A percentile compares a stretch with the other conserved stretches of the same genome.
Evolutionary conservation across 2,888 invertebrate species (phyloP).

Genomic region (Automeris io): DNA sequence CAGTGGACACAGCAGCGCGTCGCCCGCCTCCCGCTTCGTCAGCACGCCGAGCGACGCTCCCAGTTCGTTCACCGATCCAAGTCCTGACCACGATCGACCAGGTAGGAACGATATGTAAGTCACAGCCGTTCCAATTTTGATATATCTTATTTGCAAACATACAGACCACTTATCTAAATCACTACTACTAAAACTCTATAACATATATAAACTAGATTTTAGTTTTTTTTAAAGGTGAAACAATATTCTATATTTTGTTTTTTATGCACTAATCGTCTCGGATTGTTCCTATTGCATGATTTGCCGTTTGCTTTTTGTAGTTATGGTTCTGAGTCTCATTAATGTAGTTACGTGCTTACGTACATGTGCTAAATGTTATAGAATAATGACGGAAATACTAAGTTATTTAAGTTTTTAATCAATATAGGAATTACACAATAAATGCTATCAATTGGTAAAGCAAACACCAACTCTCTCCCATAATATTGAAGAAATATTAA

Average conservation of each 20-base stretch:
- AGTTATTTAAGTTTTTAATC: no score
- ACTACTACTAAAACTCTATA: no score
- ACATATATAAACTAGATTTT: no score
- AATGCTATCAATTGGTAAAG: no score
- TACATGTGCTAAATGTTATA: neutral
- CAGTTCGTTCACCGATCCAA: conserved; percentile 60
- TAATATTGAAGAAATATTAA: no score
- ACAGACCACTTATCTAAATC: no score
- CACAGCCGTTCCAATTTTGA: conserved; percentile 71
- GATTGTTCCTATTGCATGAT: conserved; percentile 4
- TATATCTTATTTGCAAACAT: conserved; percentile 13
- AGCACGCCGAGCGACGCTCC: conserved; percentile 63
- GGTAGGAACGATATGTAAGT: conserved; percentile 78
- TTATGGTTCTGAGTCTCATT: conserved; percentile 11
- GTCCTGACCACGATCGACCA: conserved; percentile 66
- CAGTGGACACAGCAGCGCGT: conserved; percentile 66
- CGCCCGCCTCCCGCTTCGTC: conserved; percentile 57
- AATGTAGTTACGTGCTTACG: neutral
- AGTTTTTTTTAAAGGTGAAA: no score
- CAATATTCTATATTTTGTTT: no score
- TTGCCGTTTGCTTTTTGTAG: conserved; percentile 1
- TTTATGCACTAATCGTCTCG: no score
- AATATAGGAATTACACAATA: no score
- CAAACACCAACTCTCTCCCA: no score
- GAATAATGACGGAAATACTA: neutral